These are phyloP conservation scores for Sipunculus nudus DNA, from an alignment of 2,888 invertebrate genomes.

Conservation along the genomic window DNA sequence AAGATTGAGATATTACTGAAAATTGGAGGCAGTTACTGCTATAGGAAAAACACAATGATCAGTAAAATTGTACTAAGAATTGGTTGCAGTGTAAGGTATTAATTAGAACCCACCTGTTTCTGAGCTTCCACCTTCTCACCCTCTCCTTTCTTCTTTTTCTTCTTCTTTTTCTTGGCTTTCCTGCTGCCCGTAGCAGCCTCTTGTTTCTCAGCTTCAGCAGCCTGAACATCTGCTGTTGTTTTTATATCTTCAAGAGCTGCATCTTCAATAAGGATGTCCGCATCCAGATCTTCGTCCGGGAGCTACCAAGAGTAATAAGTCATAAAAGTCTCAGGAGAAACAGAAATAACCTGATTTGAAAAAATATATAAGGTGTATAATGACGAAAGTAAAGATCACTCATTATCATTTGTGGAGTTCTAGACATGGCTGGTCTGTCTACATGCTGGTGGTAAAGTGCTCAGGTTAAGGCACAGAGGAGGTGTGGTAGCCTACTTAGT, in stretches of 20 bases:
- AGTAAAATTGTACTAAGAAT: not conserved
- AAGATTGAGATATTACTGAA: no score
- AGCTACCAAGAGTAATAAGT: no score
- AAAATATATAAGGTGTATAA: not conserved
- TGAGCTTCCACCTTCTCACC: conserved; percentile 49
- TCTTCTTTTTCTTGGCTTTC: conserved; percentile 16
- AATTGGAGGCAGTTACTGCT: no score
- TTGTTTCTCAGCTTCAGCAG: conserved; percentile 23
- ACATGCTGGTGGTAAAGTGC: no score
- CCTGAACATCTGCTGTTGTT: conserved; percentile 14
- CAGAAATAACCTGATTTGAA: no score
- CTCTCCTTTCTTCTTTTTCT: conserved; percentile 12
- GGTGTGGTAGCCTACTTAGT: no score
- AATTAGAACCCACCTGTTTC: conserved; percentile 35
- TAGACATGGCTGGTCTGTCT: no score
- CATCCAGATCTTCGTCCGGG: conserved; percentile 7
- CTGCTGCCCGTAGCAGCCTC: not conserved
- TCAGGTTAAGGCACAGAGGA: no score
- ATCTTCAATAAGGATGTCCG: not conserved
- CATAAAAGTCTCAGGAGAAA: no score
- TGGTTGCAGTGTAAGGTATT: not conserved
- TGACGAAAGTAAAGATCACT: no score
- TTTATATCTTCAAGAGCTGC: conserved; percentile 11
- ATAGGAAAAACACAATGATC: not conserved
- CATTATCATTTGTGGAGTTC: no score